Conservation (phyloP, 2,113 vertebrate genomes). For the Herpailurus yagouaroundi region DNA sequence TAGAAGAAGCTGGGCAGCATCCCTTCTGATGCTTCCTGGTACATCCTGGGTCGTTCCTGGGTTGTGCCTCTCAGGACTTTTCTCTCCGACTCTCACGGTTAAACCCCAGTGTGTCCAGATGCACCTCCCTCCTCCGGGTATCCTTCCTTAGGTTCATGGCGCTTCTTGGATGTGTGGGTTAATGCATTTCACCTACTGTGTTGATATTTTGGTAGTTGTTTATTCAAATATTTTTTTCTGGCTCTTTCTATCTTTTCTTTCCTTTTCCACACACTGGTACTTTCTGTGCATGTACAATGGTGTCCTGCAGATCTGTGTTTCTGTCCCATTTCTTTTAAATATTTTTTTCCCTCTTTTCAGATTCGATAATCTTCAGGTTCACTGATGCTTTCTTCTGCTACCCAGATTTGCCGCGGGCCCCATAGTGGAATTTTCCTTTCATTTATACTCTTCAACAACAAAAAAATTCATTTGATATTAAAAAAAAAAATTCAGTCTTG, state of each 20-base stretch:
- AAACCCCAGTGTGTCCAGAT: not conserved
- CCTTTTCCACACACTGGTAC: not conserved
- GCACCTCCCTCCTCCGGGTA: not conserved
- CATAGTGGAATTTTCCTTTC: not conserved
- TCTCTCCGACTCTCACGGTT: not conserved
- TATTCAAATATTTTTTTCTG: not conserved
- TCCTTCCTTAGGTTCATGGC: not conserved
- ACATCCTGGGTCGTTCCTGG: too few relatives aligned
- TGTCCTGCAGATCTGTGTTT: not conserved
- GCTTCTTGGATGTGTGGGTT: not conserved
- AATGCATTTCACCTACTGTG: not conserved
- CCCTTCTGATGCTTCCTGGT: fast-evolving
- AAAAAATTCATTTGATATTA: not conserved
- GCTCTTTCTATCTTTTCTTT: not conserved
- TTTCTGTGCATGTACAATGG: not conserved
- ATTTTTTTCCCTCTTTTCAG: not conserved
- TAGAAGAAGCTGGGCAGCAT: not conserved
- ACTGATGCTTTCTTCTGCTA: not conserved
- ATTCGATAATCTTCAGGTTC: not conserved
- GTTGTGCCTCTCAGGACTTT: not conserved
- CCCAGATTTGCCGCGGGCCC: not conserved
- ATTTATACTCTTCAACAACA: not conserved
- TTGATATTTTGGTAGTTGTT: not conserved
- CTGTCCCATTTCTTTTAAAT: not conserved
- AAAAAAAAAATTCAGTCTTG: not conserved